Evolutionary conservation across 2,113 vertebrate genomes (phyloP), one percentile per base, ranked within the genome.

Genomic region (Tragulus kanchil): DNA sequence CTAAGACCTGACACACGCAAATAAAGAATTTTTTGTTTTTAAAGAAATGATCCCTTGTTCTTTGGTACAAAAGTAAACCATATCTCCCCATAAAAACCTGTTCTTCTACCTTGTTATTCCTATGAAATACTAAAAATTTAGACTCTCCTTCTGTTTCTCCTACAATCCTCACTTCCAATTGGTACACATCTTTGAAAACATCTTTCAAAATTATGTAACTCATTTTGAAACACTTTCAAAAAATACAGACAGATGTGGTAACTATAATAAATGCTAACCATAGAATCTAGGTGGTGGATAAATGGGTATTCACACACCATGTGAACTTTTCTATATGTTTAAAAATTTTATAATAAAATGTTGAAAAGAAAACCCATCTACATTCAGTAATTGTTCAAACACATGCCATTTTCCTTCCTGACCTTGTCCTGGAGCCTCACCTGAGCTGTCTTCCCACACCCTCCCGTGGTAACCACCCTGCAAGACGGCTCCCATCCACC

Each of bases 101-200:
- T 87, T 88, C 48, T 25, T 67, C 64, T 83, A 89, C 62, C 50
- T 56, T 83, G 75, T 92, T 77, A 93, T 64, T 93, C 84, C 73
- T 90, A 64, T 77, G 67, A 90, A 94, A 86, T 62, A 86, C 73
- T 71, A 89, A 94, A 78, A 83, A 13, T 10, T 97, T 58, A 81
- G 48, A 85, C 84, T 75, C n/a, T 92, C 58, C 67, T 96, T 36
- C 31, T 89, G 36, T 83, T 85, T 85, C 58, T 58, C 58, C 54
- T n/a, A 28, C 58, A 94, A 42, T 25, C 17, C 54, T 90, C 42
- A 65, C 78, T 90, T 73, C 31, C 54, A 95, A 36, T 1, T 83
- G 65, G 71, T 69, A 90, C 5, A 42, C 26, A 92, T 8, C 13
- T 85, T 64, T 75, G 50, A 89, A 90, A 96, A 85, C 36, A 56